Evolutionary conservation across 2,797 vertebrate genomes (phyloP).

Genomic region (Parotocinclus haroldoi): DNA sequence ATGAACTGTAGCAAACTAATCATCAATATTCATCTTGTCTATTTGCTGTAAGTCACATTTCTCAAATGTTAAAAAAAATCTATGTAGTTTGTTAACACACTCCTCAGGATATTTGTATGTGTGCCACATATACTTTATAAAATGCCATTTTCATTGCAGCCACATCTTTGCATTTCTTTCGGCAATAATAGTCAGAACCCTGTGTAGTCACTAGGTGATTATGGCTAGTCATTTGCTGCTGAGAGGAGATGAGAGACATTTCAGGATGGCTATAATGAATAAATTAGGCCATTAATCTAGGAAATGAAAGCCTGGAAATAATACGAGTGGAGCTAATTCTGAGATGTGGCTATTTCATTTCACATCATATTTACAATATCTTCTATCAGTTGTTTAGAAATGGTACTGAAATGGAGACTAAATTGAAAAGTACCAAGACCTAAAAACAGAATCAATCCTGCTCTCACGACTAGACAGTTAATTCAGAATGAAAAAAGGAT

Average conservation of each 20-base stretch:
- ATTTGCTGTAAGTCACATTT: neutral
- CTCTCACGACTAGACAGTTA: too few relatives aligned
- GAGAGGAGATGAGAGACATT: constrained; percentile 9
- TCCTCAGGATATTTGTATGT: neutral
- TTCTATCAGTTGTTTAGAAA: neutral
- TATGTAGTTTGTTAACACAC: neutral
- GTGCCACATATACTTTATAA: neutral
- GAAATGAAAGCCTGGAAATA: neutral
- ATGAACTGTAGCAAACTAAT: neutral
- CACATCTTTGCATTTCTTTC: neutral
- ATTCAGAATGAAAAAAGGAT: too few relatives aligned
- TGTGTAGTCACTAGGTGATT: neutral
- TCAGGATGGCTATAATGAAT: neutral
- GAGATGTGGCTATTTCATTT: neutral
- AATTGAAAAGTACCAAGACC: neutral
- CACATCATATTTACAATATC: neutral
- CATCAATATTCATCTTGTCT: neutral
- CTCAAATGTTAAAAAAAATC: too few relatives aligned
- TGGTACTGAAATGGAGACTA: neutral
- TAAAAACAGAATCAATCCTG: too few relatives aligned
- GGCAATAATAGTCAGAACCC: neutral
- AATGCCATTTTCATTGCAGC: neutral
- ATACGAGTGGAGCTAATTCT: constrained; percentile 1
- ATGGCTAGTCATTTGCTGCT: neutral
- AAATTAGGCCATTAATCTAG: neutral